Percentiles rank a stretch among this genome's conserved stretches.
These are phyloP conservation scores for Pollenia griseotomentosa DNA, from an alignment of 2,888 invertebrate genomes.

Conservation along the genomic window DNA sequence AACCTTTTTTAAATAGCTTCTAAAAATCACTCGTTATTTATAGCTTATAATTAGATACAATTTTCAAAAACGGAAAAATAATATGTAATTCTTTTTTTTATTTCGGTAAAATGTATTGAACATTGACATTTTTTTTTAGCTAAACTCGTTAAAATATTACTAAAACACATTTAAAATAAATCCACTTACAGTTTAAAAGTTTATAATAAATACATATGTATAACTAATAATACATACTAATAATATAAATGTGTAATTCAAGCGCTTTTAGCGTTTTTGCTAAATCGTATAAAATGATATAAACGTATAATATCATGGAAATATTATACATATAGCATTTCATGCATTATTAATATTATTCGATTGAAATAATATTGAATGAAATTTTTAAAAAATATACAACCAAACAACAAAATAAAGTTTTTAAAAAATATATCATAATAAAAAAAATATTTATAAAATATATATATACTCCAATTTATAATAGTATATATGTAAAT, in stretches of 20 bases:
- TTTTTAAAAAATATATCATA: constrained; percentile 47
- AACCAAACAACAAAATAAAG: constrained; percentile 41
- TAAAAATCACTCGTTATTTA: constrained; percentile 57
- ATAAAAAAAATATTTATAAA: constrained; percentile 26
- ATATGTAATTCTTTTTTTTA: not conserved
- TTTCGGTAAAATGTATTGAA: constrained; percentile 15
- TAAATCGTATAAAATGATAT: constrained; percentile 25
- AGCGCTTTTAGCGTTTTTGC: constrained; percentile 50
- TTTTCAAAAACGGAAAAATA: constrained; percentile 38
- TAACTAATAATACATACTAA: constrained; percentile 64
- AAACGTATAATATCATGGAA: not conserved
- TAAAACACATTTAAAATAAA: constrained; percentile 4
- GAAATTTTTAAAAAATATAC: constrained; percentile 65
- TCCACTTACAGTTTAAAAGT: constrained; percentile 14
- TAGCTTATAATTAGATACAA: constrained; percentile 36
- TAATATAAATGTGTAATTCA: constrained; percentile 24
- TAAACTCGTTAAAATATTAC: constrained; percentile 30
- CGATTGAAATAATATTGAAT: constrained; percentile 53
- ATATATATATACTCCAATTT: constrained; percentile 4
- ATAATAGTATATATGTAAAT: no score
- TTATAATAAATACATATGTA: constrained; percentile 66
- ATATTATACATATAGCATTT: constrained; percentile 1
- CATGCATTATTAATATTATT: constrained; percentile 21
- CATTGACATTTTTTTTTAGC: constrained; percentile 16
- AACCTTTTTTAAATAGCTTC: constrained; percentile 5